phyloP scores from a whole-genome alignment of 1,140 invertebrate genomes.

The Magallana gigas region DNA sequence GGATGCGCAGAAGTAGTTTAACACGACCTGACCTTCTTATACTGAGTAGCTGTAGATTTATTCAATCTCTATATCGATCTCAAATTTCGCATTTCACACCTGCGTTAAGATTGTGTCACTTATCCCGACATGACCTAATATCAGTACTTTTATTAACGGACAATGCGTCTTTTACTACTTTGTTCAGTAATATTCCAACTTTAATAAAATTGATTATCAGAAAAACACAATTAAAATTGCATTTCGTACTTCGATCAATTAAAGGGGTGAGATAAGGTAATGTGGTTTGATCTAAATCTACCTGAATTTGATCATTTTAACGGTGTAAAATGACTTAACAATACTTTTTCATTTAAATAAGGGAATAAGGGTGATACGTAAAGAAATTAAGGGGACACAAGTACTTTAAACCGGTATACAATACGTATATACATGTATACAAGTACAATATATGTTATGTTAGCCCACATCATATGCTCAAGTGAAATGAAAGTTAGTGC shows the following conservation, averaged over 20 bases:
- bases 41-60: neutral
- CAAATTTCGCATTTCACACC: neutral
- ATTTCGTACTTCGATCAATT: neutral
- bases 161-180: neutral
- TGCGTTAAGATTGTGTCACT: constrained; percentile 2
- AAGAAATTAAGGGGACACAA: no score
- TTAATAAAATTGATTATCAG: neutral
- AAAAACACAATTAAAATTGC: neutral
- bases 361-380: fast-evolving
- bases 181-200: constrained; percentile 1
- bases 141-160: neutral
- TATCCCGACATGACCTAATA: constrained; percentile 2
- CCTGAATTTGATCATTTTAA: no score
- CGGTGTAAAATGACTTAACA: no score
- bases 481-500: no score
- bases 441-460: no score
- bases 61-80: constrained; percentile 1
- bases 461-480: no score
- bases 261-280: neutral
- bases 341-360: no score
- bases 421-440: no score
- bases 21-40: neutral
- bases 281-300: constrained; percentile 2
- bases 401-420: no score
- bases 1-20: neutral